phyloP scores from a whole-genome alignment of 2,888 invertebrate species.

The Diaphora mendica region DNA sequence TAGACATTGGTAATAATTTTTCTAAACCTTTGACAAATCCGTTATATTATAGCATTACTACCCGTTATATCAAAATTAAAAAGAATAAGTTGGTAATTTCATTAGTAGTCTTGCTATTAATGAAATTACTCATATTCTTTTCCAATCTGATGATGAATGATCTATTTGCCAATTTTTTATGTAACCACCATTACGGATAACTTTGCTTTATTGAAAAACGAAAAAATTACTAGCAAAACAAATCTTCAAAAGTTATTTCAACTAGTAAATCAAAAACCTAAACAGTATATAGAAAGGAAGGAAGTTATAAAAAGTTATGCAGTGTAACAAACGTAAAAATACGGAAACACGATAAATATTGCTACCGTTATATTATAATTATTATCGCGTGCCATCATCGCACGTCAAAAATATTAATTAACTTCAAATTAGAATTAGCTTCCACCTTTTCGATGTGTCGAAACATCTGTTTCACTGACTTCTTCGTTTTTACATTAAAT shows the following conservation, averaged over 20 bases:
- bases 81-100: too few species aligned
- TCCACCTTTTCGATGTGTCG: slow-evolving; percentile 33
- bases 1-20: background rate
- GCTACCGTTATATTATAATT: slow-evolving; percentile 48
- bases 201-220: background rate
- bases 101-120: too few species aligned
- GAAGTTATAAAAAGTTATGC: slow-evolving; percentile 19
- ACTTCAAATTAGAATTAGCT: slow-evolving; percentile 40
- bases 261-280: background rate
- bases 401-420: slow-evolving; percentile 36
- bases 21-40: background rate
- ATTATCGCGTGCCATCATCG: slow-evolving; percentile 48
- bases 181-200: background rate
- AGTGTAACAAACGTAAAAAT: slow-evolving; percentile 44
- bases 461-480: slow-evolving; percentile 42
- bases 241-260: background rate
- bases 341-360: slow-evolving; percentile 35
- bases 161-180: background rate
- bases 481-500: slow-evolving; percentile 12
- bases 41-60: too few species aligned
- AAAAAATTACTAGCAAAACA: background rate
- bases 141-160: background rate
- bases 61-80: too few species aligned
- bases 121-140: background rate
- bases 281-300: slow-evolving; percentile 3